Conservation (phyloP, 2,113 vertebrate species). For the Coturnix japonica region DNA sequence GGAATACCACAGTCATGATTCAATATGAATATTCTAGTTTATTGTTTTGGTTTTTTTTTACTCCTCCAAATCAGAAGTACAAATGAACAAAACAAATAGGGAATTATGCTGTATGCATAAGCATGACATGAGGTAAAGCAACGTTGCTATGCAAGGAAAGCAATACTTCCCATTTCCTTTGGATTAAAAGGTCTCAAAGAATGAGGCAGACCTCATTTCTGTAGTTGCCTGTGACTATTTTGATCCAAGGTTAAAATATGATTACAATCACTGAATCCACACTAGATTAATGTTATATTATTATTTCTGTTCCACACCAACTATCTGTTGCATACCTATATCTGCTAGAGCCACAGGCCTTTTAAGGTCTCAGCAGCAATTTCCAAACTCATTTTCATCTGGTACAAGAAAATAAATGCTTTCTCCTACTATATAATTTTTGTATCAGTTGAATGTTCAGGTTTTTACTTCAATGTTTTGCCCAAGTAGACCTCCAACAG, state of each 20-base stretch:
- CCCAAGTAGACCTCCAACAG: background rate
- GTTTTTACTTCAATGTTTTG: background rate
- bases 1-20: background rate
- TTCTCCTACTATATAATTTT: background rate
- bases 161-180: background rate
- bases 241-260: background rate
- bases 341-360: background rate
- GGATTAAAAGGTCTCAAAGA: background rate
- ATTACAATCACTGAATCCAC: background rate
- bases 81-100: background rate
- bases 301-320: background rate
- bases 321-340: background rate
- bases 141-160: background rate
- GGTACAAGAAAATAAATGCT: background rate
- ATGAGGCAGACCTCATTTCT: background rate
- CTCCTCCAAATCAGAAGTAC: background rate
- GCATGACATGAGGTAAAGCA: background rate
- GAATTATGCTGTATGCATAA: background rate
- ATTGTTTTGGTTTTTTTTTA: background rate
- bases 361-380: background rate
- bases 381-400: constrained; percentile 34
- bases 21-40: background rate
- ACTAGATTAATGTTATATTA: background rate
- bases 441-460: background rate
- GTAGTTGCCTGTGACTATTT: background rate